A percentile compares a stretch with the other conserved stretches of the same genome.
These are phyloP conservation scores for Andrena fulva DNA, from an alignment of 2,888 invertebrate genomes.

Conservation along the genomic window DNA sequence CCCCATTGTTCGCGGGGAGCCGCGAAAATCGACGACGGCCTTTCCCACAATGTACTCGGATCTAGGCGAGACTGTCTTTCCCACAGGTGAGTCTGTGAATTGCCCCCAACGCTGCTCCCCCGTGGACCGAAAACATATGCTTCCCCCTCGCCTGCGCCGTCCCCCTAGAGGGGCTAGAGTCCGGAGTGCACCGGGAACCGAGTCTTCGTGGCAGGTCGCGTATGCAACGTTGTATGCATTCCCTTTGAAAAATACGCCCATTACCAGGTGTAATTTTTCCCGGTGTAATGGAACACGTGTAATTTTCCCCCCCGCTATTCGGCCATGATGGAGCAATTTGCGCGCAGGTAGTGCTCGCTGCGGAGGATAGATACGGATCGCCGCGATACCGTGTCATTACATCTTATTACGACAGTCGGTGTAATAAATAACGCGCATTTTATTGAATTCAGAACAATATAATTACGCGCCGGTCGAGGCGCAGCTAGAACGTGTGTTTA, in stretches of 20 bases:
- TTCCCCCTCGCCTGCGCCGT: slow-evolving; percentile 23
- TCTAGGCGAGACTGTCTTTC: slow-evolving; percentile 47
- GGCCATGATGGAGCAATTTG: slow-evolving; percentile 50
- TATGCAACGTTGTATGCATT: background rate
- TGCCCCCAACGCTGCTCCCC: slow-evolving; percentile 48
- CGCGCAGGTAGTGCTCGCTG: slow-evolving; percentile 50
- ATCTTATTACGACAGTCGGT: slow-evolving; percentile 57
- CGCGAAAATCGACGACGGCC: slow-evolving; percentile 41
- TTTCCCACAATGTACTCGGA: slow-evolving; percentile 61
- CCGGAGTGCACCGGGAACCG: background rate
- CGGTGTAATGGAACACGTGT: slow-evolving; percentile 30
- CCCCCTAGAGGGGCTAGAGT: background rate
- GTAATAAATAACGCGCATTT: slow-evolving; percentile 61
- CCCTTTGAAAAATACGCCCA: background rate
- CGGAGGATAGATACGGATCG: slow-evolving; percentile 53
- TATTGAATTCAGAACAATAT: slow-evolving; percentile 66
- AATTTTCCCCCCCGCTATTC: slow-evolving; percentile 30
- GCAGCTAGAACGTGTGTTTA: slow-evolving; percentile 43
- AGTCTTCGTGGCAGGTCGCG: background rate
- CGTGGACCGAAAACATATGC: slow-evolving; percentile 64
- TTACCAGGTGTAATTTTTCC: slow-evolving; percentile 25
- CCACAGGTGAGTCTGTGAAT: slow-evolving; percentile 65
- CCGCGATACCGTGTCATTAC: slow-evolving; percentile 60
- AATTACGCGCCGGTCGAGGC: slow-evolving; percentile 46
- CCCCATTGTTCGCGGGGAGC: slow-evolving; percentile 27